Evolutionary conservation across 2,888 invertebrate genomes (phyloP).

Genomic region (Nemoura dubitans): DNA sequence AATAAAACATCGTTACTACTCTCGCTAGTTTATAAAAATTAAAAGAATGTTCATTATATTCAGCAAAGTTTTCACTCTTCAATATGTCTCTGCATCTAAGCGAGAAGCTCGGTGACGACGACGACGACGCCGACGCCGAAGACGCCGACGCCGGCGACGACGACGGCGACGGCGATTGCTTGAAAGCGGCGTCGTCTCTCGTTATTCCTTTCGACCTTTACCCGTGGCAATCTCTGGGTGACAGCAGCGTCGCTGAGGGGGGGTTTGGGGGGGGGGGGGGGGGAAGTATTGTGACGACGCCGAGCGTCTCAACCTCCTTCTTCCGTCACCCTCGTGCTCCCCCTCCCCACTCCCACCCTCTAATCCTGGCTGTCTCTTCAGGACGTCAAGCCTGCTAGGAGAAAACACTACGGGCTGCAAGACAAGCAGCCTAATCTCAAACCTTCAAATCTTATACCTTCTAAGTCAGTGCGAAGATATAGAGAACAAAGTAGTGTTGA

Average conservation of each 20-base stretch:
- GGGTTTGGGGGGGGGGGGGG: constrained; percentile 9
- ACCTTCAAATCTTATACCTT: constrained; percentile 1
- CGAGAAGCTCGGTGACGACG: no score
- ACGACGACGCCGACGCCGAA: no score
- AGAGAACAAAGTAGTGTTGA: neutral
- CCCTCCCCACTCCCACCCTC: constrained; percentile 19
- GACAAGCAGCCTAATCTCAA: neutral
- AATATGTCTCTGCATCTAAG: no score
- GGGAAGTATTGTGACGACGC: constrained; percentile 42
- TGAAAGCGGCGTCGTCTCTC: neutral
- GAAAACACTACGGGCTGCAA: neutral
- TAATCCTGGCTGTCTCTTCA: constrained; percentile 47
- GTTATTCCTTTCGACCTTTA: constrained; percentile 38
- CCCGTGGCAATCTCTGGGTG: constrained; percentile 41
- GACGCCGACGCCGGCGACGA: no score
- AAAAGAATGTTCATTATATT: no score
- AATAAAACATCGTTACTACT: no score
- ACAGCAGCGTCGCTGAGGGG: neutral
- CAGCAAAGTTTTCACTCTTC: no score
- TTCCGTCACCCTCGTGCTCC: neutral
- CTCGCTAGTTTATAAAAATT: no score
- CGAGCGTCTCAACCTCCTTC: constrained; percentile 39
- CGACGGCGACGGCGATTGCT: no score
- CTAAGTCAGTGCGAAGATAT: neutral
- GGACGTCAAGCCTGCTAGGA: constrained; percentile 37